Evolutionary conservation across 2,113 vertebrate species (phyloP).

Genomic region (Oryzias curvinotus): DNA sequence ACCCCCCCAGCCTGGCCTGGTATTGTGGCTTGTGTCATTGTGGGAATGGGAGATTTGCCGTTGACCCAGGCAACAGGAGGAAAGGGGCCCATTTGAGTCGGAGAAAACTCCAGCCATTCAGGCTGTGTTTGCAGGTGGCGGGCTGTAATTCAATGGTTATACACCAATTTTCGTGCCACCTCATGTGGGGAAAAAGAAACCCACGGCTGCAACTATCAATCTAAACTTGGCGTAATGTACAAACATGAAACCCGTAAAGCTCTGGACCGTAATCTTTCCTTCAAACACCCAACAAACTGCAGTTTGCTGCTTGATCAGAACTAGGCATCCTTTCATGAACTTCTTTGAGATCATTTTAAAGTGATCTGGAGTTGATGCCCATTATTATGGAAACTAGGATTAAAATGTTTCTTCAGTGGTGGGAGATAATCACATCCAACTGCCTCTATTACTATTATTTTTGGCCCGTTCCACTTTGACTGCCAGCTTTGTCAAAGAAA

Average conservation of each 20-base stretch:
- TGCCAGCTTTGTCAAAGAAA: not conserved
- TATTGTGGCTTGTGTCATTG: conserved; percentile 64
- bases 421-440: no score
- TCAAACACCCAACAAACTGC: not conserved
- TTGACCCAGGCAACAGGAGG: conserved; percentile 66
- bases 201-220: conserved; percentile 2
- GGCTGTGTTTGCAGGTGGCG: conserved; percentile 46
- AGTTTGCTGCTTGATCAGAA: not conserved
- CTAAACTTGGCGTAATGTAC: not conserved
- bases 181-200: conserved; percentile 39
- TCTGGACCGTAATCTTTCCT: not conserved
- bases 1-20: conserved; percentile 63
- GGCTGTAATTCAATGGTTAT: conserved; percentile 35
- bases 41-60: conserved; percentile 61
- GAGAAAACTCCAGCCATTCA: conserved; percentile 35
- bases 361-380: not conserved
- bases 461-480: not conserved
- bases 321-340: not conserved
- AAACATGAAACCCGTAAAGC: not conserved
- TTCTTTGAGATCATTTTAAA: not conserved
- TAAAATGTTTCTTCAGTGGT: not conserved
- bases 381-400: not conserved
- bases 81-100: conserved; percentile 56
- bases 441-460: not conserved
- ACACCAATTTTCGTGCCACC: conserved; percentile 33